Conservation (phyloP, 2,797 vertebrate species). For the Lacerta agilis region DNA sequence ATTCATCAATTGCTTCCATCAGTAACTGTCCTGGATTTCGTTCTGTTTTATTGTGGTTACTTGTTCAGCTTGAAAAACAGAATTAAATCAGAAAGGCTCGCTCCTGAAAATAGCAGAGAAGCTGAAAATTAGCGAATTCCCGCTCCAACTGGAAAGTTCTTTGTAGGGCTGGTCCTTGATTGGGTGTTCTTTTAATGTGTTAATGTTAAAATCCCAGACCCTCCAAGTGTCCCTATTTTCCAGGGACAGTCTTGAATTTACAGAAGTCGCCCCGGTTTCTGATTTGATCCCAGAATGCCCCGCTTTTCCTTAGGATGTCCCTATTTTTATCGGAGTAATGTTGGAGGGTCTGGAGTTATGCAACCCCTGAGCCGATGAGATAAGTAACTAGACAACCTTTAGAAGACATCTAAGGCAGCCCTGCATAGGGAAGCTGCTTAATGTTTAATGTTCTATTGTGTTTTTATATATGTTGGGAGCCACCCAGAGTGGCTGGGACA, state of each 20-base stretch:
- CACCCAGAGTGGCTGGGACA: no score
- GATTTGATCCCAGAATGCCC: no score
- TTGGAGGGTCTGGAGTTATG: no score
- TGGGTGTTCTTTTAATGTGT: no score
- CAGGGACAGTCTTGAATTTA: background rate
- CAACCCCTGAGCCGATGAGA: no score
- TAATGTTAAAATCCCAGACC: background rate
- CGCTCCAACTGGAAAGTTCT: background rate
- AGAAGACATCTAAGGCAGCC: no score
- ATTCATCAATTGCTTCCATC: slow-evolving; percentile 17
- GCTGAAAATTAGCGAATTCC: background rate
- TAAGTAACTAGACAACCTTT: no score
- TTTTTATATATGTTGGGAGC: no score
- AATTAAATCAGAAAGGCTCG: background rate
- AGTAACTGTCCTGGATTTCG: background rate
- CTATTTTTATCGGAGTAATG: no score
- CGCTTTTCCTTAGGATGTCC: no score
- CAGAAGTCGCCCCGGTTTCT: background rate
- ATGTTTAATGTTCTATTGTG: no score
- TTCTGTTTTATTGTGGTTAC: background rate
- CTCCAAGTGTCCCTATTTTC: background rate
- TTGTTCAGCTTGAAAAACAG: background rate
- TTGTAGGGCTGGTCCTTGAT: background rate
- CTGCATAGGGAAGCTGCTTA: no score
- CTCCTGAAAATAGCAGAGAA: background rate